These are phyloP conservation scores for Mycogona germanica DNA, from an alignment of 2,888 invertebrate species.

Conservation along the genomic window DNA sequence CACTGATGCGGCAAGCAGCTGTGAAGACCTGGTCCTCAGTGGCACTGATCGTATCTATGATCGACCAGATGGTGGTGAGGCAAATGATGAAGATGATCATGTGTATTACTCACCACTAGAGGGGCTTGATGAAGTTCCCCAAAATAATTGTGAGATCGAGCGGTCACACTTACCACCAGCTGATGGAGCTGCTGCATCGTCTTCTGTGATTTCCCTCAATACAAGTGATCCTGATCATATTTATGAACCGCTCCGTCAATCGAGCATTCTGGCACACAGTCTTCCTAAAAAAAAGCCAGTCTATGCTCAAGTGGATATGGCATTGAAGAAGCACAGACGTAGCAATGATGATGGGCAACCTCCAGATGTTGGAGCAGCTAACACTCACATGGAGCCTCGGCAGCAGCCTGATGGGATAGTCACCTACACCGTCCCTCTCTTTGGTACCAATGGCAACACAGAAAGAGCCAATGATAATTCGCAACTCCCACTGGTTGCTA, in stretches of 20 bases:
- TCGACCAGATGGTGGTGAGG: neutral
- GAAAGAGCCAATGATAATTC: neutral
- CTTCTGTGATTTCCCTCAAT: no score
- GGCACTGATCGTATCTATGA: neutral
- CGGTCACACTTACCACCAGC: constrained; percentile 3
- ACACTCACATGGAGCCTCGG: neutral
- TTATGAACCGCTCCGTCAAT: neutral
- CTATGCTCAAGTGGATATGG: constrained; percentile 4
- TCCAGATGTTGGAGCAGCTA: neutral
- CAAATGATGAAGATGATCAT: neutral
- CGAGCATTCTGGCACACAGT: neutral
- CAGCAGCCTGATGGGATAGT: neutral
- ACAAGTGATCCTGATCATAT: neutral
- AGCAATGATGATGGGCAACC: neutral
- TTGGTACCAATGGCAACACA: neutral
- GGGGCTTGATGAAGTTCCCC: neutral
- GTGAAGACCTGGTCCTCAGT: neutral
- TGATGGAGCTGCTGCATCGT: neutral
- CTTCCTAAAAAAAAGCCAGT: neutral
- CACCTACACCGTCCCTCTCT: neutral
- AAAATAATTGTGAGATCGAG: no score
- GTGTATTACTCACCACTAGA: constrained; percentile 7
- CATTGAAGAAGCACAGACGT: neutral
- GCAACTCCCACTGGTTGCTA: neutral
- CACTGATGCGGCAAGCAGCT: neutral